Percentiles rank a stretch among this genome's conserved stretches.
phyloP scores from a whole-genome alignment of 2,888 invertebrate species.

The Venusia cambrica region DNA sequence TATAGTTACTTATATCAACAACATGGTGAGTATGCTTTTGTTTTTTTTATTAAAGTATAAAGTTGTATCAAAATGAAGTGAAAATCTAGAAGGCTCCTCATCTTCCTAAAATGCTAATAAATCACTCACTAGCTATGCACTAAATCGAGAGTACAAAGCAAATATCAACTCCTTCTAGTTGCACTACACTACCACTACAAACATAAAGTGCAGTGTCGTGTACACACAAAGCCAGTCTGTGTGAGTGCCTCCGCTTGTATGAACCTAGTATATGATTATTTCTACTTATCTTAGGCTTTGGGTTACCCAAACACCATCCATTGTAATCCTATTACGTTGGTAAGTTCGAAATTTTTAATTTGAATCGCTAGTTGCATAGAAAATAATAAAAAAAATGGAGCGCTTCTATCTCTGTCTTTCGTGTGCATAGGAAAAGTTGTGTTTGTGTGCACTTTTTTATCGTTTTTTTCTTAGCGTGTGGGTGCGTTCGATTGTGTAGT shows the following conservation, averaged over 20 bases:
- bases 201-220: slow-evolving; percentile 60
- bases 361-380: slow-evolving; percentile 14
- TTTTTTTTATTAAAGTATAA: too few relatives aligned
- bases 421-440: slow-evolving; percentile 39
- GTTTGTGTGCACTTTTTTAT: slow-evolving; percentile 74
- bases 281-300: slow-evolving; percentile 62
- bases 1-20: too few relatives aligned
- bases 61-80: slow-evolving; percentile 2
- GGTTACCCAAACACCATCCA: slow-evolving; percentile 50
- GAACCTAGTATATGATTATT: slow-evolving; percentile 72
- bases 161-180: slow-evolving; percentile 45
- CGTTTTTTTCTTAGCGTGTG: slow-evolving; percentile 78
- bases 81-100: slow-evolving; percentile 8
- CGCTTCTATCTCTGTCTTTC: slow-evolving; percentile 42
- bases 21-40: too few relatives aligned
- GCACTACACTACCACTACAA: slow-evolving; percentile 56
- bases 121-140: slow-evolving; percentile 20
- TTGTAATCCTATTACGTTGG: slow-evolving; percentile 34
- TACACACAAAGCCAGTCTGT: slow-evolving; percentile 44
- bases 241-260: slow-evolving; percentile 66
- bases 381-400: slow-evolving; percentile 41
- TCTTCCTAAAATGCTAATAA: slow-evolving; percentile 15
- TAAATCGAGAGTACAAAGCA: slow-evolving; percentile 32
- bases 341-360: slow-evolving; percentile 21
- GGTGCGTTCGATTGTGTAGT: slow-evolving; percentile 75